Evolutionary conservation across 2,888 invertebrate genomes (phyloP).

Genomic region (Anarsia innoxiella): DNA sequence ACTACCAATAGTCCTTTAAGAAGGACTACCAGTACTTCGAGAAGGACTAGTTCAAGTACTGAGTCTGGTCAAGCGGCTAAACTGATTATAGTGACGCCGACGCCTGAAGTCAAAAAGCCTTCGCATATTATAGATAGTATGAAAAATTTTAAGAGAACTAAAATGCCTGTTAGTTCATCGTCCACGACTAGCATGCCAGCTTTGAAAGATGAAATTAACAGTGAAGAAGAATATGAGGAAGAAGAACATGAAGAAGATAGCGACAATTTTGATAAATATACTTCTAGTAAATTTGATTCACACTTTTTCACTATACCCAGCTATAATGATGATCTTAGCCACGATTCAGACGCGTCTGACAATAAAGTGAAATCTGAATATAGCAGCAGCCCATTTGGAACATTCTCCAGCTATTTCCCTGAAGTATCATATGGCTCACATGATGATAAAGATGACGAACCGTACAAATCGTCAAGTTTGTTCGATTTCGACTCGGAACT

Average conservation of each 20-base stretch:
- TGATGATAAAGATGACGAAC: slow-evolving; percentile 35
- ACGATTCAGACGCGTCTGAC: slow-evolving; percentile 37
- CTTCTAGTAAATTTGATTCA: slow-evolving; percentile 67
- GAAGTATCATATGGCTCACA: slow-evolving; percentile 38
- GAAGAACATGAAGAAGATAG: slow-evolving; percentile 45
- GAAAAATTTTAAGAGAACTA: slow-evolving; percentile 52
- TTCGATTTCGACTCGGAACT: slow-evolving; percentile 57
- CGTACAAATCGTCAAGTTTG: slow-evolving; percentile 51
- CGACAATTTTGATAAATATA: slow-evolving; percentile 57
- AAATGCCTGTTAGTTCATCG: slow-evolving; percentile 32
- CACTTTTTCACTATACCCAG: slow-evolving; percentile 69
- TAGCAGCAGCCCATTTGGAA: slow-evolving; percentile 40
- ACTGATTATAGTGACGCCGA: slow-evolving; percentile 58
- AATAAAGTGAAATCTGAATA: slow-evolving; percentile 47
- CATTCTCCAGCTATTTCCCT: slow-evolving; percentile 52
- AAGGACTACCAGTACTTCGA: slow-evolving; percentile 22
- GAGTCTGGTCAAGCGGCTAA: slow-evolving; percentile 36
- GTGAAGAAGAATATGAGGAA: slow-evolving; percentile 32
- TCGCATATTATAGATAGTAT: slow-evolving; percentile 57
- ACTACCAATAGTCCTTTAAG: slow-evolving; percentile 39
- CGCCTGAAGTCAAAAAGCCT: slow-evolving; percentile 55
- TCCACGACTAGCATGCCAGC: slow-evolving; percentile 23
- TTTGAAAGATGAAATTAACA: slow-evolving; percentile 27
- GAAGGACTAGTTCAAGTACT: too few relatives aligned
- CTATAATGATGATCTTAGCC: slow-evolving; percentile 46